Conservation (phyloP, 2,797 vertebrate genomes). For the Pantherophis vulpinus region DNA sequence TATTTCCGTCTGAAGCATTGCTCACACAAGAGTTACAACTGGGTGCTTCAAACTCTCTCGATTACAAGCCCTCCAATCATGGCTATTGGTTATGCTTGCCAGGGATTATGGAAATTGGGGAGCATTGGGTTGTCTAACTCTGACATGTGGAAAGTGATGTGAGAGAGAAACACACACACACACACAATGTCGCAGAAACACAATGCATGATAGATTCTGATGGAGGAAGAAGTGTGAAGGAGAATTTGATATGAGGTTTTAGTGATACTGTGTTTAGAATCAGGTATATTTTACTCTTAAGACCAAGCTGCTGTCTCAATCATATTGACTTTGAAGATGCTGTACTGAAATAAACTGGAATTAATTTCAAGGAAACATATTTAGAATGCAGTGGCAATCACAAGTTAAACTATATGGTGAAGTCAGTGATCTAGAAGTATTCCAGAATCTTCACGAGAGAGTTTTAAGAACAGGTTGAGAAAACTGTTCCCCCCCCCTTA, state of each 20-base stretch:
- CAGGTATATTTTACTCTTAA: neutral
- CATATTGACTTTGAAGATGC: neutral
- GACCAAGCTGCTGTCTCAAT: neutral
- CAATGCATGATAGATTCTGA: neutral
- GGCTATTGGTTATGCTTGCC: neutral
- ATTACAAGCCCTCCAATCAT: neutral
- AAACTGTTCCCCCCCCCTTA: accelerated
- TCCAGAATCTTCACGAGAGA: neutral
- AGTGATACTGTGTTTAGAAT: neutral
- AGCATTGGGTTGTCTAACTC: neutral
- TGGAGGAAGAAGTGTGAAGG: neutral
- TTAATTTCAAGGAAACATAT: slow-evolving; percentile 8
- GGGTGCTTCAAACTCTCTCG: neutral
- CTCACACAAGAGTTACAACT: neutral
- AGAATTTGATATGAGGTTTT: neutral
- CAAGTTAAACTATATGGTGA: neutral
- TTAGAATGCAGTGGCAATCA: neutral
- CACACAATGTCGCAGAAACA: neutral
- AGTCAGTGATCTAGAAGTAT: neutral
- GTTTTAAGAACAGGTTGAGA: neutral
- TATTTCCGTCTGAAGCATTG: neutral
- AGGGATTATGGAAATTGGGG: neutral
- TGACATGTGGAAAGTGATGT: neutral
- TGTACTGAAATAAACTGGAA: neutral
- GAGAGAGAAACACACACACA: neutral